Evolutionary conservation across 35 echinoderm and acorn worm genomes (phyloP), one percentile per base, ranked within the genome.

Genomic region (Lytechinus pictus): DNA sequence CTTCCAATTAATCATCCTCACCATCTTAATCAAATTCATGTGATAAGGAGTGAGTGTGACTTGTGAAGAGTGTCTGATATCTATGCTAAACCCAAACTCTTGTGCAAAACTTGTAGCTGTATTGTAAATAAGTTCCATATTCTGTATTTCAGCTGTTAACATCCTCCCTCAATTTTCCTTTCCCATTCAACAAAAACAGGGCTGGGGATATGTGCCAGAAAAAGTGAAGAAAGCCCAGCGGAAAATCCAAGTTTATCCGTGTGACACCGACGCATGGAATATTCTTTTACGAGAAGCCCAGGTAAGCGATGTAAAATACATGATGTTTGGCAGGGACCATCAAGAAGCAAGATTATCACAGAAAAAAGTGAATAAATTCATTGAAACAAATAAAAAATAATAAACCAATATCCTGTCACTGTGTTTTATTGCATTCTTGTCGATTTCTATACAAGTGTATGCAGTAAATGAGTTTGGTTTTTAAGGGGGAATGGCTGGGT

Each of bases 221-320:
- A 99, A 99, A 93, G 98, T 99, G 52, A 99, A 99, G 95, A 99
- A 99, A 94, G 98, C 98, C 16, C 97, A 99, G 86, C 96, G 97
- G 94, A 98, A 97, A 79, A 97, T 99, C 54, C 96, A 99, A 55
- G 55, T 95, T 3, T 97, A 94, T 93, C 95, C 97, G 1, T 97
- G 92, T 90, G 98, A 99, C 91, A 94, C 96, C 14, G 98, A 99
- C 44, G 98, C 98, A 55, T 99, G 98, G 98, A 96, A 97, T 95
- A 97, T 99, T 58, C 90, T 99, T 87, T 94, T 99, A 54, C 95
- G 97, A 88, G 98, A 99, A 95, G 98, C 98, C 8, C 97, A 98
- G 97, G 98, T 99, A 96, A 99, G 95, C 0, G n/a, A n/a, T 5
- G 16, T 58, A 33, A 54, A 0, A 94, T n/a, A 1, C 14, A 28